Percentiles rank a stretch among this genome's conserved stretches.
Evolutionary conservation across 2,797 vertebrate species (phyloP).

Genomic region (Sarcoramphus papa): DNA sequence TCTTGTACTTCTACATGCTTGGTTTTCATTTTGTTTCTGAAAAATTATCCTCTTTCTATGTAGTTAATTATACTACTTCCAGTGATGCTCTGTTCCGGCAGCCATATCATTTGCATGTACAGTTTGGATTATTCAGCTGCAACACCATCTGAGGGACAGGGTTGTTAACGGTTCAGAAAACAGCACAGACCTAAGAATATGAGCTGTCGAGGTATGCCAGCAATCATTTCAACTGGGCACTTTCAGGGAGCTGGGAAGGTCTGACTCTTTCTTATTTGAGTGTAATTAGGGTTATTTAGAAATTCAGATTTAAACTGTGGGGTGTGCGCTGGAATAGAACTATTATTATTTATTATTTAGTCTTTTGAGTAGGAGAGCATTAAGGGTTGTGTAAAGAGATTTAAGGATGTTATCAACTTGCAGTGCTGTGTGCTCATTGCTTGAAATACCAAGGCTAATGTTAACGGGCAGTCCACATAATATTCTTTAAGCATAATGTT

Average conservation of each 20-base stretch:
- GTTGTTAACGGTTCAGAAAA: neutral
- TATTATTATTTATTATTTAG: neutral
- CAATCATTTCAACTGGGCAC: too few relatives aligned
- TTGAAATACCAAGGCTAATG: too few relatives aligned
- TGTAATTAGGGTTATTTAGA: neutral
- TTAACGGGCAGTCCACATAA: too few relatives aligned
- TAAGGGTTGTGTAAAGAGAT: too few relatives aligned
- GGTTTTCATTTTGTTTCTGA: neutral
- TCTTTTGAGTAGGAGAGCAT: too few relatives aligned
- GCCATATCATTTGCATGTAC: neutral
- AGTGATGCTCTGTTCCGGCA: neutral
- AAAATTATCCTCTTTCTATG: neutral
- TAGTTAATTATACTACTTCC: neutral
- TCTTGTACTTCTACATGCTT: neutral
- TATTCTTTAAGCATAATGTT: too few relatives aligned
- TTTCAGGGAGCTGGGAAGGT: too few relatives aligned
- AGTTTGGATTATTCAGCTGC: neutral
- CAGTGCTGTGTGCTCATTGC: too few relatives aligned
- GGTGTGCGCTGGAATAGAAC: neutral
- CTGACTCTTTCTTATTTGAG: too few relatives aligned
- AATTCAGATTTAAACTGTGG: neutral
- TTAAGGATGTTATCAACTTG: too few relatives aligned
- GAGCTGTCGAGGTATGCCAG: neutral
- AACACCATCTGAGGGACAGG: too few relatives aligned
- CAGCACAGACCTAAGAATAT: neutral